Evolutionary conservation across 2,797 vertebrate species (phyloP).

Genomic region (Yasuhikotakia modesta): DNA sequence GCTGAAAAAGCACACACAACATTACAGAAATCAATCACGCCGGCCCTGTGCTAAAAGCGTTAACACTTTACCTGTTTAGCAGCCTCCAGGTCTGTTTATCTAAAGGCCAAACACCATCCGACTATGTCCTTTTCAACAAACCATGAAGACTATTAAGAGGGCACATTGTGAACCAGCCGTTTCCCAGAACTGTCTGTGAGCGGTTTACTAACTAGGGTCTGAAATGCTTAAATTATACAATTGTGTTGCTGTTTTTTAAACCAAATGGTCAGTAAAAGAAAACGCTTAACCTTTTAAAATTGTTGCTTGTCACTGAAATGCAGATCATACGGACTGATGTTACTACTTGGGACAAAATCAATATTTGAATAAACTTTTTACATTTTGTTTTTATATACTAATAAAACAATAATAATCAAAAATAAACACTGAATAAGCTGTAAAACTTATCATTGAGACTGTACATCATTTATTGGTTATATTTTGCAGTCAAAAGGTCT

Average conservation of each 20-base stretch:
- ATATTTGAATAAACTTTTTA: not conserved
- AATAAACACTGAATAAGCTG: too few relatives aligned
- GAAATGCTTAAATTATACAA: not conserved
- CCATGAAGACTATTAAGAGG: slow-evolving; percentile 16
- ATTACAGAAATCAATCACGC: slow-evolving; percentile 59
- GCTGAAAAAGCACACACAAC: slow-evolving; percentile 47
- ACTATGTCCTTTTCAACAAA: slow-evolving; percentile 38
- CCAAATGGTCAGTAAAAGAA: not conserved
- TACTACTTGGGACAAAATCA: not conserved
- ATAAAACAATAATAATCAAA: too few relatives aligned
- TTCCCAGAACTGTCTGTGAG: not conserved
- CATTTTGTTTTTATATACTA: too few relatives aligned
- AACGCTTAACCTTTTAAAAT: not conserved
- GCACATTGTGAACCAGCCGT: slow-evolving; percentile 9
- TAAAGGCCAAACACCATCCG: slow-evolving; percentile 30
- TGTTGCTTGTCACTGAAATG: not conserved
- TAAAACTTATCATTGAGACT: not conserved
- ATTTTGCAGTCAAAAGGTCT: not conserved
- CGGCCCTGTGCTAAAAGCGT: slow-evolving; percentile 26
- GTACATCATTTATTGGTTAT: not conserved
- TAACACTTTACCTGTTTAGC: slow-evolving; percentile 45
- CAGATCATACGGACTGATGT: not conserved
- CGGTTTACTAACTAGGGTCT: not conserved
- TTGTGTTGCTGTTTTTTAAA: not conserved
- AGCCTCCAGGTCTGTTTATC: slow-evolving; percentile 14